These are phyloP conservation scores for Nycticryphes semicollaris DNA, from an alignment of 2,113 vertebrate species.

Conservation along the genomic window DNA sequence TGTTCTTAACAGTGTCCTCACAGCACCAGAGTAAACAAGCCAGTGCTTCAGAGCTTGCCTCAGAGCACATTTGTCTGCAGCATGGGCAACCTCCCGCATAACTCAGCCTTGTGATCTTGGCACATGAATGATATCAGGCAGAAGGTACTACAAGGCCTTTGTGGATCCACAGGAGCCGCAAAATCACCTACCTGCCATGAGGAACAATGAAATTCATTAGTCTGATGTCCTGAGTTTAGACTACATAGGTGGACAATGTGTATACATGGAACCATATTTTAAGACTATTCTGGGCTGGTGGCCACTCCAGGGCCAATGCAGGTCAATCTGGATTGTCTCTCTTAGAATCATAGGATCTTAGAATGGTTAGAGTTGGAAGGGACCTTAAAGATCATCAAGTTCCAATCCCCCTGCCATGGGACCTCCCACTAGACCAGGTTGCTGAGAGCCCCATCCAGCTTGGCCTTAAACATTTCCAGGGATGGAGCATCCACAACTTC, in stretches of 20 bases:
- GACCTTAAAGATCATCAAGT: too few relatives aligned
- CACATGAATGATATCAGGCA: neutral
- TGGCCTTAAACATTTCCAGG: too few relatives aligned
- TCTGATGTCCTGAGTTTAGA: neutral
- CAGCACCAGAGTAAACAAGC: neutral
- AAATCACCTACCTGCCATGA: neutral
- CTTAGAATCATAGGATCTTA: too few relatives aligned
- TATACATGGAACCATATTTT: neutral
- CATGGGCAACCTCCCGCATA: neutral
- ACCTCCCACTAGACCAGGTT: too few relatives aligned
- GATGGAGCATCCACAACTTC: too few relatives aligned
- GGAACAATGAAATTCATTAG: neutral
- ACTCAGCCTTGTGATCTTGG: neutral
- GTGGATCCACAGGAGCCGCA: neutral
- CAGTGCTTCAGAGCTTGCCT: neutral
- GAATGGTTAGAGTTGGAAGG: too few relatives aligned
- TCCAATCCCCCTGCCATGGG: too few relatives aligned
- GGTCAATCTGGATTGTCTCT: neutral
- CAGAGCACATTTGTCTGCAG: fast-evolving
- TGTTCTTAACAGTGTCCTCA: neutral
- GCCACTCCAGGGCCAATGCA: neutral
- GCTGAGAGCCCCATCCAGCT: too few relatives aligned
- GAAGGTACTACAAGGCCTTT: neutral
- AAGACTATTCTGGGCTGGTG: neutral
- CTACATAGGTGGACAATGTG: neutral